phyloP scores from a whole-genome alignment of 1,140 invertebrate genomes.

The Contarinia nasturtii region DNA sequence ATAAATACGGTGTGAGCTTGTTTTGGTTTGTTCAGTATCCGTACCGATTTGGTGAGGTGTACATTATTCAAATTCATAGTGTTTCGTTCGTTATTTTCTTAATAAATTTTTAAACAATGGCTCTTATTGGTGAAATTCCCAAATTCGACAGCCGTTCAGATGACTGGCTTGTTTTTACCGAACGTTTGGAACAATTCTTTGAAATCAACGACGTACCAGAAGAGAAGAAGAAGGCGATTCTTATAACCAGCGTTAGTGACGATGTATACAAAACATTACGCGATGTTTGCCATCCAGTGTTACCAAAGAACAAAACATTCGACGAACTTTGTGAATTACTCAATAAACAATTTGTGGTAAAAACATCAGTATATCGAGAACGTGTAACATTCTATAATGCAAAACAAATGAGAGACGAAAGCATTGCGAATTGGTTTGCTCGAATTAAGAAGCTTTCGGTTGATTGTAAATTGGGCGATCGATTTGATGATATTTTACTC shows the following conservation, averaged over 20 bases:
- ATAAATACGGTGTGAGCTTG: too few species aligned
- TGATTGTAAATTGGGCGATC: conserved; percentile 1
- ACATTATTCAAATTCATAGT: too few species aligned
- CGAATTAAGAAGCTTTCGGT: conserved; percentile 1
- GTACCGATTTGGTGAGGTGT: too few species aligned
- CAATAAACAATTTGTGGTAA: neutral
- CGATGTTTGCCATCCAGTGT: neutral
- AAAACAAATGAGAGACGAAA: neutral
- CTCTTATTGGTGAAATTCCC: neutral
- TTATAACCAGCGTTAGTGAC: neutral
- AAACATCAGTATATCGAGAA: neutral
- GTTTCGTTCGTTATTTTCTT: too few species aligned
- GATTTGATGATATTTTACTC: neutral
- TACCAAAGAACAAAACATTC: neutral
- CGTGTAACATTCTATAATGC: neutral
- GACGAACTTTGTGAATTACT: neutral
- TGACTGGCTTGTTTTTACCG: neutral
- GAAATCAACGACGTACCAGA: neutral
- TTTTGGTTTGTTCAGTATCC: too few species aligned
- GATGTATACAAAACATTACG: neutral
- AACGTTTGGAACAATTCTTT: conserved; percentile 1
- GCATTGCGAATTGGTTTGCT: neutral
- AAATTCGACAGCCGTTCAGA: neutral
- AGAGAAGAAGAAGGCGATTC: neutral
- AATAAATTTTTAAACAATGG: neutral